phyloP scores from a whole-genome alignment of 2,113 vertebrate species.

The Sylvilagus bachmani region DNA sequence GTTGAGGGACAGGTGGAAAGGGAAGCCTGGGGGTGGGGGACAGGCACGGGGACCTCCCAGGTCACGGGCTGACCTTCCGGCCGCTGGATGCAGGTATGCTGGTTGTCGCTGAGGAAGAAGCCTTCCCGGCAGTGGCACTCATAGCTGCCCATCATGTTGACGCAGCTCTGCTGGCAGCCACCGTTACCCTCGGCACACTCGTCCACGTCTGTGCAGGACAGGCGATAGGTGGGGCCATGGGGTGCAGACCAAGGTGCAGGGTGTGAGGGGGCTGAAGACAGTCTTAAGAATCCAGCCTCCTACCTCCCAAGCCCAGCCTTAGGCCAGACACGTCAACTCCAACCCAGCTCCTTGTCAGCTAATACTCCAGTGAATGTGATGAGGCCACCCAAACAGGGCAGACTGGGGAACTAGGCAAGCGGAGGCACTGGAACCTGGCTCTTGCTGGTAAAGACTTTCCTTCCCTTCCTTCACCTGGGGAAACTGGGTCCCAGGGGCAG shows the following conservation, averaged over 20 bases:
- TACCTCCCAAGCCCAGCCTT: background rate
- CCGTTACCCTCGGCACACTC: conserved; percentile 98
- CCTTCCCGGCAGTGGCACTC: conserved; percentile 98
- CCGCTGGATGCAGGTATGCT: conserved; percentile 98
- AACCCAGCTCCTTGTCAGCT: background rate
- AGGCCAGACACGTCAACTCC: background rate
- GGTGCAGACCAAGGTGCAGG: background rate
- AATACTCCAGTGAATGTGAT: background rate
- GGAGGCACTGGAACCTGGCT: background rate
- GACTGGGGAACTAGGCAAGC: background rate
- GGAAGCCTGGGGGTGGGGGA: background rate
- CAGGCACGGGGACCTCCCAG: rapidly evolving
- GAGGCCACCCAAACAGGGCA: background rate
- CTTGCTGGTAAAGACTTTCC: background rate
- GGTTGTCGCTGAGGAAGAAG: conserved; percentile 99
- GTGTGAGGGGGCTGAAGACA: background rate
- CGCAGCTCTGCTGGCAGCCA: conserved; percentile 97
- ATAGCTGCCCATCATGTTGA: conserved; percentile 99
- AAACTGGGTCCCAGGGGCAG: background rate
- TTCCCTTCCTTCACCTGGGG: conserved; percentile 93
- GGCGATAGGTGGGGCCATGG: background rate
- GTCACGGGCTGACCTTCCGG: conserved; percentile 92
- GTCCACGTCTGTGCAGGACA: conserved; percentile 92
- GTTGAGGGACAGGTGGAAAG: background rate
- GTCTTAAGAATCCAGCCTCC: background rate